Base-by-base conservation (phyloP, 2,888 invertebrate species). In the Cremastobaeus sp. region DNA sequence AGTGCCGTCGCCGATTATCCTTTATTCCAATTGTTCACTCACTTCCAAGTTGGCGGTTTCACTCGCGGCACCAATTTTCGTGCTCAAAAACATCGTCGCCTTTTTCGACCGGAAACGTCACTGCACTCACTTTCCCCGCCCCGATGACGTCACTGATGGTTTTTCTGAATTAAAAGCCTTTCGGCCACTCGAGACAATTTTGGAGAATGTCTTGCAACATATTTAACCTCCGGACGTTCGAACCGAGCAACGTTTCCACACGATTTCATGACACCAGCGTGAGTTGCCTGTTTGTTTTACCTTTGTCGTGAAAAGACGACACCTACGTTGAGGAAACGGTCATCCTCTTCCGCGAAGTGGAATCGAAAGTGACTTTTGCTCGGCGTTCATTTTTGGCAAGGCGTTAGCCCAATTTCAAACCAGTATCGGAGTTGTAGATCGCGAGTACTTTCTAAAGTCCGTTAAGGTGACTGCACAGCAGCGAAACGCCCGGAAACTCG, bases 391-490 rank as follows among this genome's bases (percentile, higher is more conserved):
- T 74, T 69, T 68, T 28, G 69, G 74, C 66, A 69, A 60, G 55
- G 65, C 73, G 66, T 59, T 72, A 74, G 48, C 73, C 74, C 62
- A 78, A 77, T 78, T 79, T 75, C 69, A 52, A 65, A 68, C 72
- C 48, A 41, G 65, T 65, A 48, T 60, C 59, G 55, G 66, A 47
- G 52, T 43, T 57, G 17, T 47, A 35, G 50, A 66, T 41, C 57
- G 68, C 47, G 50, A 43, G 54, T 72, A 83, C 84, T 86, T 86
- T 86, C 85, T 84, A 86, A 85, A 85, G 79, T 70, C 47, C 78
- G 80, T 83, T 81, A 79, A 82, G 82, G 78, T 77, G 78, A 59
- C 71, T 80, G 81, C 79, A 79, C 81, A 79, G 72, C 74, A 76
- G 57, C 75, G 74, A 62, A 64, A 70, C 70, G 75, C 47, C 75